These are phyloP conservation scores for Chloroclystis v-ata DNA, from an alignment of 2,888 invertebrate species.

Conservation along the genomic window DNA sequence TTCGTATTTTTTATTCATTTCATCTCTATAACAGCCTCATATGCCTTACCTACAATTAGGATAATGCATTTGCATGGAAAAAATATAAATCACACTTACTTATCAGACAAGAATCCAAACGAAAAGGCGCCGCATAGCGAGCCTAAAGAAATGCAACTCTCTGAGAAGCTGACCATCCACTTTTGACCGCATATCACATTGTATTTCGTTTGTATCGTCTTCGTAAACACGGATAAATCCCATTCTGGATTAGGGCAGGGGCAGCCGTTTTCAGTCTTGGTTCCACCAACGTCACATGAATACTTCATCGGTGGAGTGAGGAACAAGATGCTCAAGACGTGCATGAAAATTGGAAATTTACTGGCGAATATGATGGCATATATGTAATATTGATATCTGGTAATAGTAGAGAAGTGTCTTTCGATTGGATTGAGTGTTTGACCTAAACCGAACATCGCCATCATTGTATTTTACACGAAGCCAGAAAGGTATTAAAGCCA, in stretches of 20 bases:
- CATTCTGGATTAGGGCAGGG: constrained; percentile 51
- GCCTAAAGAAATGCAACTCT: constrained; percentile 53
- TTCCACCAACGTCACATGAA: constrained; percentile 31
- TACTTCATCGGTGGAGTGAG: constrained; percentile 54
- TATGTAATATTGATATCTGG: constrained; percentile 50
- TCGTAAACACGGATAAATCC: constrained; percentile 49
- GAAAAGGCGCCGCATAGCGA: constrained; percentile 49
- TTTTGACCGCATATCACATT: constrained; percentile 40
- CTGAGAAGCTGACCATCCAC: constrained; percentile 55
- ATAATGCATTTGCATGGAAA: no score
- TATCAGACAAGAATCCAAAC: constrained; percentile 58
- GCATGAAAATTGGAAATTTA: constrained; percentile 56
- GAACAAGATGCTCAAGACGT: constrained; percentile 53
- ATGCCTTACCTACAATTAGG: no score
- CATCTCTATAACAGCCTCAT: no score
- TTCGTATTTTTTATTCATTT: no score
- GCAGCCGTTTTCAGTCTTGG: constrained; percentile 33
- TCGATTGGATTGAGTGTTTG: constrained; percentile 51
- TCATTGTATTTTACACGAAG: constrained; percentile 27
- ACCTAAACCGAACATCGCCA: constrained; percentile 23
- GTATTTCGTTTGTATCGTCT: constrained; percentile 58
- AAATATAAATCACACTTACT: constrained; percentile 30
- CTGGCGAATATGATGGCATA: constrained; percentile 46
- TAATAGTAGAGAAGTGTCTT: constrained; percentile 41
- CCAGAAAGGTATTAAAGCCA: no score